Base-by-base conservation (phyloP, 2,113 vertebrate genomes). In the Hassar affinis region DNA sequence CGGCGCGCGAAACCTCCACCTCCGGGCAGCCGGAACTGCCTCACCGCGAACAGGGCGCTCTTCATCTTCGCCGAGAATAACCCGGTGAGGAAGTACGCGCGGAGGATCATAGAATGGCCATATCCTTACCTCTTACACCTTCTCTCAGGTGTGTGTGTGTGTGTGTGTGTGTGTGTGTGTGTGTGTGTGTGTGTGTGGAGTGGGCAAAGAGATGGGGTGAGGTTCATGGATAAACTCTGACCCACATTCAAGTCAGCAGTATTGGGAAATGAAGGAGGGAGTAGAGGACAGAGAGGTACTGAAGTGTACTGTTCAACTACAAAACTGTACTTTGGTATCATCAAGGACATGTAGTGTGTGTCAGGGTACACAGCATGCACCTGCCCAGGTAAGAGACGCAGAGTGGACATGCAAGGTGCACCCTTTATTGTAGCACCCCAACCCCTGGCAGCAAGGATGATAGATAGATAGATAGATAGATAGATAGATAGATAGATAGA, bases 41-140 rank as follows among this genome's bases (percentile, higher is more conserved):
- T 99, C 94, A 99, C 97, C 51, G 95, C 98, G 93, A 99, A 99
- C 96, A 96, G 98, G 95, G 97, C 98, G 12, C 95, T 99, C 82
- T 99, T 99, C 89, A 95, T 99, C 90, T 98, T 99, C 85, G 96
- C 97, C 82, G 97, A 99, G 94, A 96, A 98, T 91, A 99, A 99
- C 92, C 92, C 97, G 87, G 95, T 99, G 81, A 95, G 97, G 93
- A 99, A 96, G 94, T 97, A 96, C 0, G 97, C 97, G 61, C 94
- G 95, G 92, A 95, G 96, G 92, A 94, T 99, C 89, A 98, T 97
- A 90, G 98, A 99, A 85, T 99, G 98, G 97, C 97, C 98, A 99
- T 99, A 99, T 99, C 97, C 97, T 99, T 98, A 92, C 45, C 27
- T 72, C 22, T 64, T 10, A 52, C 78, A 47, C 62, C n/a, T 85